Evolutionary conservation across 2,797 vertebrate genomes (phyloP).

Genomic region (Morus bassanus): DNA sequence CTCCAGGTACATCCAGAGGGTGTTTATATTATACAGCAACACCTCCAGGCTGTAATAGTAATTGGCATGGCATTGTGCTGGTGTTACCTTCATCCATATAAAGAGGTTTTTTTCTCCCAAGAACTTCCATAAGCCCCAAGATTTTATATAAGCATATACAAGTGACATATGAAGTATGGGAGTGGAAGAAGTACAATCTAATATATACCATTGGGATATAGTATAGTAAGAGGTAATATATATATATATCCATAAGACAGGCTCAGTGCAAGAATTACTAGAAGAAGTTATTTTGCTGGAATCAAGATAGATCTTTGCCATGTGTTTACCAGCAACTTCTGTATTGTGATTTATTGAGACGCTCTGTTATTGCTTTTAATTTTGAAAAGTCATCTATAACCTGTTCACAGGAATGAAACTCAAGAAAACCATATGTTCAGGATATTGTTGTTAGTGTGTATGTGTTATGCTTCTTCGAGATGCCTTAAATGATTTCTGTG

Average conservation of each 20-base stretch:
- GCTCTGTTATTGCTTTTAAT: conserved; percentile 44
- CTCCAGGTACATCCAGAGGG: neutral
- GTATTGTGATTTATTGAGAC: conserved; percentile 29
- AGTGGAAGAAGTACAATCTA: neutral
- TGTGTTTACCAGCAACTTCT: neutral
- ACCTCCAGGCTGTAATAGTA: neutral
- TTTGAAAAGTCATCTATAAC: conserved; percentile 47
- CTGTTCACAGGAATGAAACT: conserved; percentile 1
- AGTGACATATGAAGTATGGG: neutral
- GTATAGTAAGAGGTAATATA: neutral
- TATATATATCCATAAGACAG: neutral
- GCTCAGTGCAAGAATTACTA: neutral
- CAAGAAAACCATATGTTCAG: conserved; percentile 32
- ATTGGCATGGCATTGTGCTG: neutral
- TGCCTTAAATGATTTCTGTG: neutral
- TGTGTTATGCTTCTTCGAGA: neutral
- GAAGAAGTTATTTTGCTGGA: conserved; percentile 6
- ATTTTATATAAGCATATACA: neutral
- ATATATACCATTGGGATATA: neutral
- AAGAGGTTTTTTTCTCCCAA: neutral
- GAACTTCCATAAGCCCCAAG: neutral
- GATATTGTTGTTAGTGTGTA: conserved; percentile 3
- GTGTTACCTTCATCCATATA: neutral
- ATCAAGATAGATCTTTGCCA: conserved; percentile 27
- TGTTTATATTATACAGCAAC: neutral